phyloP scores from a whole-genome alignment of 1,140 invertebrate genomes.

The Calliphora vicina region DNA sequence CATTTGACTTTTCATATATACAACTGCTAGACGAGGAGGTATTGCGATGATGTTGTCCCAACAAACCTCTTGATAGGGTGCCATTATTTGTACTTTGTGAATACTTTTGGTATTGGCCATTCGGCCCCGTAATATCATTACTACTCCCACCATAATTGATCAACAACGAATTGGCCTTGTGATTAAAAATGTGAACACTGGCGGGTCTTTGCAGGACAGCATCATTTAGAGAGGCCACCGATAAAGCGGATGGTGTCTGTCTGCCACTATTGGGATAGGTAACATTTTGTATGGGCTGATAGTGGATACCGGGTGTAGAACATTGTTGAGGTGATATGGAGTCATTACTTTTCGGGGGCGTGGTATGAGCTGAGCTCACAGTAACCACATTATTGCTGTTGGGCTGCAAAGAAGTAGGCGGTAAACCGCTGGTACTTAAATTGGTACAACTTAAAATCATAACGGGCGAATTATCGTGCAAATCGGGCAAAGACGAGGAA shows the following conservation, averaged over 20 bases:
- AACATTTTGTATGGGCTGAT: not conserved
- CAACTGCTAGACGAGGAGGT: conserved; percentile 50
- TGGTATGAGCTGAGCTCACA: too few species aligned
- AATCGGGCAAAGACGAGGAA: conserved; percentile 59
- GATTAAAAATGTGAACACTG: conserved; percentile 42
- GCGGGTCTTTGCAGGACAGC: conserved; percentile 44
- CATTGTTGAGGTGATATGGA: conserved; percentile 47
- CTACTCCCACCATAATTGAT: conserved; percentile 50
- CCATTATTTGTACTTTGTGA: conserved; percentile 42
- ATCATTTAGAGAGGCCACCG: conserved; percentile 56
- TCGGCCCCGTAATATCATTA: conserved; percentile 44
- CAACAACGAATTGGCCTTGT: conserved; percentile 43
- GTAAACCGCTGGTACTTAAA: conserved; percentile 51
- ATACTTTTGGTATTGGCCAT: conserved; percentile 49
- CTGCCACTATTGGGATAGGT: conserved; percentile 46
- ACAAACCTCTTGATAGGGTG: not conserved
- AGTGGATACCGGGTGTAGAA: not conserved
- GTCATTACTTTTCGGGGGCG: conserved; percentile 39
- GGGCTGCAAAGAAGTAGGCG: too few species aligned
- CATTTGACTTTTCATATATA: conserved; percentile 51
- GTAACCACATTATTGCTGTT: too few species aligned
- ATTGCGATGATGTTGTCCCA: conserved; percentile 45
- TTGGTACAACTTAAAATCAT: conserved; percentile 62
- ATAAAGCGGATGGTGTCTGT: conserved; percentile 56
- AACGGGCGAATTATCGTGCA: conserved; percentile 58